Evolutionary conservation across 2,888 invertebrate species (phyloP).

Genomic region (Autographa gamma): DNA sequence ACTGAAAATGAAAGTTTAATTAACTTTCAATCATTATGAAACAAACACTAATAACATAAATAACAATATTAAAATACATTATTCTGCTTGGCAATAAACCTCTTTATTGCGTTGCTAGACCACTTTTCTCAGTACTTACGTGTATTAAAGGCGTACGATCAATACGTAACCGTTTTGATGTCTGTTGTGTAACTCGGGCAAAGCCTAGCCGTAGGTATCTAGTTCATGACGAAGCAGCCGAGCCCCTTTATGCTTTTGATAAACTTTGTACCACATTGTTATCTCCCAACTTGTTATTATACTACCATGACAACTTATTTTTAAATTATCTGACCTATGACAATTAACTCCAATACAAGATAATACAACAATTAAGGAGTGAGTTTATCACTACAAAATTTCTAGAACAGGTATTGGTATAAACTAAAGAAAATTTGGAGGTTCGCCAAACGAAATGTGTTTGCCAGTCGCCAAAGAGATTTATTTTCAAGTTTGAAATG

Average conservation of each 20-base stretch:
- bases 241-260: conserved; percentile 60
- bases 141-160: conserved; percentile 31
- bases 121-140: not conserved
- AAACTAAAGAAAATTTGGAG: conserved; percentile 46
- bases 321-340: not conserved
- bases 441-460: conserved; percentile 46
- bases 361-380: conserved; percentile 12
- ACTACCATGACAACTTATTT: conserved; percentile 5
- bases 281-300: conserved; percentile 48
- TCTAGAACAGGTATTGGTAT: conserved; percentile 27
- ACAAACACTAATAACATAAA: not conserved
- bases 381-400: conserved; percentile 16
- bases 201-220: conserved; percentile 28
- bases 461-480: conserved; percentile 35
- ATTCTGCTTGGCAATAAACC: not conserved
- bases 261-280: conserved; percentile 58
- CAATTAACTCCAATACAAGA: not conserved
- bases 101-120: not conserved
- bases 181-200: conserved; percentile 26
- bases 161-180: conserved; percentile 18
- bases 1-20: too few species aligned
- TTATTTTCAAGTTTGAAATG: conserved; percentile 47
- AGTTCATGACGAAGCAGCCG: conserved; percentile 53
- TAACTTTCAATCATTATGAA: too few species aligned
- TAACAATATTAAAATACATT: not conserved